Evolutionary conservation across 2,888 invertebrate genomes (phyloP), one percentile per base, ranked within the genome.

Genomic region (Auanema sp.): DNA sequence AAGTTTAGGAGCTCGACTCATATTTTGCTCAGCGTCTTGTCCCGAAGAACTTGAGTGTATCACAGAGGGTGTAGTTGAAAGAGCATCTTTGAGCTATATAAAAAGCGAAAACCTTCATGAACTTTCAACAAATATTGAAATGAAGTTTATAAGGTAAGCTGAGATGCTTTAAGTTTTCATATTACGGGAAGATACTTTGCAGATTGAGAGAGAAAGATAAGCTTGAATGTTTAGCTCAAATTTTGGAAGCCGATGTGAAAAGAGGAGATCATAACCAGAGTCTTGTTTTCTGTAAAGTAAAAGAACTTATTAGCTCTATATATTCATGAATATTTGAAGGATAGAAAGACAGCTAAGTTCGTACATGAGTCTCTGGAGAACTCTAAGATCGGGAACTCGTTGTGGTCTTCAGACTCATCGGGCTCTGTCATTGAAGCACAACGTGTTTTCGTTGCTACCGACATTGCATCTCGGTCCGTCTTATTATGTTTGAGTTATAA

Each of bases 21-120:
- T 64, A 11, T 64, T 64, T 41, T 59, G 49, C 18, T 64, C 64
- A 21, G 72, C 72, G 6, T 71, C 72, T 11, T 71, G 70, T 21
- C 63, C 71, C 11, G 66, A 71, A 40, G 71, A 68, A 25, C 51
- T 71, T 10, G 68, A 71, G 49, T 60, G 59, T 23, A 42, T 72
- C 5, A 67, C 56, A 11, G 69, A 71, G 25, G 68, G 63, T 14
- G 54, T 72, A 3, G 69, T 71, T 12, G 60, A 60, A 14, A n/a
- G 52, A 11, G 24, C 43, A 21, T 18, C 56, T 21, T 54, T 71
- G 5, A 57, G 57, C 50, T 71, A 61, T 42, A 58, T 71, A 1
- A 66, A 56, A 40, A 70, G 69, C 23, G 51, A 41, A 14, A 18
- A 49, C 10, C 53, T 64, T 18, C 64, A 64, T 40, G 12, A 40